phyloP scores from a whole-genome alignment of 2,797 vertebrate species.

The Cyclura pinguis region DNA sequence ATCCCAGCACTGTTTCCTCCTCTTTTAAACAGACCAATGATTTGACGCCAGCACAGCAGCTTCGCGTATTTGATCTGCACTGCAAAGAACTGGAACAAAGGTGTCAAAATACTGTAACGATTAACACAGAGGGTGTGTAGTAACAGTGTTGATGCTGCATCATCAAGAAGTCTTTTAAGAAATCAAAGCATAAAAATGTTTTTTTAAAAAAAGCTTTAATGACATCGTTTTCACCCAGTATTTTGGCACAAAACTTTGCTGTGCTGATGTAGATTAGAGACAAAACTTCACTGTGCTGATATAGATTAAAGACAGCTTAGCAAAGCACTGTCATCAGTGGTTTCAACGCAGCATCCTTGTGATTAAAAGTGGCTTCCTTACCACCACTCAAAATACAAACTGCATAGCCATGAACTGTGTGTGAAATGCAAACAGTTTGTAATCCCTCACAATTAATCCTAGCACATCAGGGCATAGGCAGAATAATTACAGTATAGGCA shows the following conservation, averaged over 20 bases:
- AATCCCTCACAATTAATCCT: conserved; percentile 67
- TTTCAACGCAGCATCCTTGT: not conserved
- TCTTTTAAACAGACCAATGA: not conserved
- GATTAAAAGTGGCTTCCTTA: conserved; percentile 33
- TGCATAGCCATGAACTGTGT: not conserved
- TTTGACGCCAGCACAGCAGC: not conserved
- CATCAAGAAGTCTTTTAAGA: not conserved
- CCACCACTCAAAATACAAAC: conserved; percentile 49
- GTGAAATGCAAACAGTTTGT: conserved; percentile 42
- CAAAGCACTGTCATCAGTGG: not conserved
- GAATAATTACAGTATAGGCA: conserved; percentile 55
- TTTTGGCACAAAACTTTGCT: not conserved
- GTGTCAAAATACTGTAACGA: not conserved
- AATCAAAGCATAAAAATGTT: not conserved
- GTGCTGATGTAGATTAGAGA: not conserved
- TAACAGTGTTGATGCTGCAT: not conserved
- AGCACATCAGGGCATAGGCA: conserved; percentile 54
- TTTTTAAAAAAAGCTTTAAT: no score
- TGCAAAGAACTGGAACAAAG: not conserved
- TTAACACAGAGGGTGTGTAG: no score
- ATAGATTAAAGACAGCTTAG: not conserved
- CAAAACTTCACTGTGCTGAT: not conserved
- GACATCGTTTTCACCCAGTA: no score
- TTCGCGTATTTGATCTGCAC: not conserved
- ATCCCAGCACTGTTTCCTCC: no score